Base-by-base conservation (phyloP, 2,797 vertebrate genomes). In the Acipenser transmontanus region DNA sequence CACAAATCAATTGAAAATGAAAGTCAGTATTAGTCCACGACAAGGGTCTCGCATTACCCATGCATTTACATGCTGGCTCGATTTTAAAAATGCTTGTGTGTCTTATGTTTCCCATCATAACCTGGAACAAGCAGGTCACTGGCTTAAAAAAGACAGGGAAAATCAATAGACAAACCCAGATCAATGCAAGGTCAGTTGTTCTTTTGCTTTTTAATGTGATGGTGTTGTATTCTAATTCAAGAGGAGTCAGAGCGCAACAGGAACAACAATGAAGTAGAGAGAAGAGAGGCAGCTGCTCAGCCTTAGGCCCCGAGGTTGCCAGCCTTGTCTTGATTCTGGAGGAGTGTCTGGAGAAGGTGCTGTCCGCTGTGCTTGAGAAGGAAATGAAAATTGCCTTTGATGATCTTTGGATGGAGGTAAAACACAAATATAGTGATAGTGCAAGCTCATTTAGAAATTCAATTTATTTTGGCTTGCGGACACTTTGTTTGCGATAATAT, bases 381-480 rank as follows among this genome's bases (percentile, higher is more conserved):
- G 95, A 98, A 84, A 96, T 97, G 94, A 95, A 93, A 85, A 87
- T 87, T 1, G 91, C 77, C 1, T 97, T 79, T 12, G 90, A 86
- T 61, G 88, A 93, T 8, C 81, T 97, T 1, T 97, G 95, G 95
- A 74, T 83, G 47, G 93, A 97, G 90, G 95, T 96, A 77, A 73
- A 62, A 1, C 65, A 62, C 47, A 34, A 34, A 34, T 34, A 34
- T 34, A 34, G 34, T 17, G 17, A 1, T 17, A 17, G 17, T 17
- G 17, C 17, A 17, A 17, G 17, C 17, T 17, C 34, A 34, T 34
- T 34, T 34, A 34, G 34, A 66, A 10, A 50, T 6, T 50, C 47
- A 60, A 66, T 50, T 66, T 17, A 34, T 48, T 59, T 60, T 49
- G 34, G 34, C 34, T 34, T 34, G 34, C 34, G 34, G 34, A 34